Evolutionary conservation across 37 sponge, comb jelly and placozoan species (phyloP).

Genomic region (Aplysina aerophoba): DNA sequence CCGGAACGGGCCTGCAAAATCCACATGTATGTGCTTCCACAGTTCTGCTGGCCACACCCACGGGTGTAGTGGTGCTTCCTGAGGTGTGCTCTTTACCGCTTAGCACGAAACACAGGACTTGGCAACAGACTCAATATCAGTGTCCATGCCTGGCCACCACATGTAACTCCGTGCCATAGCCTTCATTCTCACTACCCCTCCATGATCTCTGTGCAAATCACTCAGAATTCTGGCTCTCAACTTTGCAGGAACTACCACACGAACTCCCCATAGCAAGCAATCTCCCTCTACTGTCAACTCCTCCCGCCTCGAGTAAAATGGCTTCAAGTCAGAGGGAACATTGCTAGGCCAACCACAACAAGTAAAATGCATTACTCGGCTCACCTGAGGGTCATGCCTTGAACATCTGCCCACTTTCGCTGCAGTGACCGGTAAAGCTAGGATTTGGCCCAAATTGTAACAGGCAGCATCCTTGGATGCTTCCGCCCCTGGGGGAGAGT

Average conservation of each 20-base stretch:
- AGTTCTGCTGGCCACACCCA: slow-evolving; percentile 18
- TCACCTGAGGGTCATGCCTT: not conserved
- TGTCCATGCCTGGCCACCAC: slow-evolving; percentile 30
- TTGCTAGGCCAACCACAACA: slow-evolving; percentile 18
- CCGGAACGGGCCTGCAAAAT: slow-evolving; percentile 22
- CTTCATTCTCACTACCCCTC: slow-evolving; percentile 16
- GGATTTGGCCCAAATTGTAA: slow-evolving; percentile 11
- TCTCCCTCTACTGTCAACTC: slow-evolving; percentile 10
- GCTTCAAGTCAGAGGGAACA: not conserved
- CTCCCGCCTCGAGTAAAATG: not conserved
- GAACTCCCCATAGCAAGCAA: not conserved
- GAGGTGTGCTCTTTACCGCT: not conserved
- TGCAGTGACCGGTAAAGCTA: slow-evolving; percentile 11
- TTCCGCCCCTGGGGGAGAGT: not conserved
- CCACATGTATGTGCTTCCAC: slow-evolving; percentile 16
- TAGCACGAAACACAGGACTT: not conserved
- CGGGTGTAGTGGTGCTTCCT: slow-evolving; percentile 7
- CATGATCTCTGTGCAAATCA: slow-evolving; percentile 7
- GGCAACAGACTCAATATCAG: not conserved
- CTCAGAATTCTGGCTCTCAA: not conserved
- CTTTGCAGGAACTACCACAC: slow-evolving; percentile 9
- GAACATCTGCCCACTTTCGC: not conserved
- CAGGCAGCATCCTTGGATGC: not conserved
- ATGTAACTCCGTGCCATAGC: slow-evolving; percentile 11
- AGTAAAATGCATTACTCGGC: not conserved